Conservation (phyloP, 2,113 vertebrate genomes). For the Rattus norvegicus region GRCr8 NC_086032.1:40530501-40531000, state of each 20-base stretch:
- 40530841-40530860: too few species aligned
- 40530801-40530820: not conserved
- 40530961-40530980: too few species aligned
- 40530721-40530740: not conserved
- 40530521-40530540: slow-evolving; percentile 22
- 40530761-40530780: not conserved
- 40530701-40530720: not conserved
- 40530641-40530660: not conserved
- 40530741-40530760: not conserved
- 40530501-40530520: not conserved
- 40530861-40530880: too few species aligned
- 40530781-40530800: slow-evolving; percentile 35
- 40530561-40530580: not conserved
- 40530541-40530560: slow-evolving; percentile 22
- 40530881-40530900: too few species aligned
- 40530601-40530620: too few species aligned
- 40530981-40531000: too few species aligned
- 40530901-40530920: too few species aligned
- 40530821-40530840: too few species aligned
- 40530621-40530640: not conserved
- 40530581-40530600: not conserved
- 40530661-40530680: too few species aligned
- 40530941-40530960: too few species aligned
- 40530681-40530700: not conserved
- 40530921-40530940: too few species aligned